Evolutionary conservation across 2,888 invertebrate species (phyloP).

Genomic region (Pelosia muscerda): DNA sequence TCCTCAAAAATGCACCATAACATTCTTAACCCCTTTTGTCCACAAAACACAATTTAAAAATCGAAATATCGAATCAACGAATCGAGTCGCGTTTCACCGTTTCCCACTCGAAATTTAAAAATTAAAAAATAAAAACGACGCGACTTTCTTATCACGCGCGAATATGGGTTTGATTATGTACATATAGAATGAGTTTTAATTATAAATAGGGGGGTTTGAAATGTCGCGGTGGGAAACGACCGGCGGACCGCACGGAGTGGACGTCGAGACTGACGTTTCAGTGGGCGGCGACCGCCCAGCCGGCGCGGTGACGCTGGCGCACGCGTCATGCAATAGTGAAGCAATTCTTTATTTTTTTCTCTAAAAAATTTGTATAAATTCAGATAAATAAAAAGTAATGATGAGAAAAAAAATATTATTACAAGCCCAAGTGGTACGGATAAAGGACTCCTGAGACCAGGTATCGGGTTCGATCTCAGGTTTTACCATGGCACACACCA

Average conservation of each 20-base stretch:
- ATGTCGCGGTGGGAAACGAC: conserved; percentile 72
- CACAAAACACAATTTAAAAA: conserved; percentile 69
- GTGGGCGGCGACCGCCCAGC: conserved; percentile 81
- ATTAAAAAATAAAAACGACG: conserved; percentile 51
- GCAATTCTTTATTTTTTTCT: conserved; percentile 39
- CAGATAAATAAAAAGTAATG: background rate
- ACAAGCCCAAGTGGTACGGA: too few species aligned
- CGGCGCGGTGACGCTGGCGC: conserved; percentile 60
- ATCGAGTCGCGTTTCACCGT: conserved; percentile 67
- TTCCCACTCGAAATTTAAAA: conserved; percentile 63
- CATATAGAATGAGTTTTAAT: conserved; percentile 36
- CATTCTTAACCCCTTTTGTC: conserved; percentile 64
- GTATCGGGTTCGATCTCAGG: too few species aligned
- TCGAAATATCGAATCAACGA: conserved; percentile 62
- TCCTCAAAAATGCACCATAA: conserved; percentile 66
- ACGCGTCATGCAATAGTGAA: conserved; percentile 73
- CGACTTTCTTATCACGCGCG: conserved; percentile 54
- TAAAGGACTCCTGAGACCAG: too few species aligned
- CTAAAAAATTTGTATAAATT: background rate
- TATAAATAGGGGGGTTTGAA: conserved; percentile 52
- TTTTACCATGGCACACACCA: too few species aligned
- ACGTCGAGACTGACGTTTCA: conserved; percentile 84
- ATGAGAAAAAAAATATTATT: too few species aligned
- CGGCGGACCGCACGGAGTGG: conserved; percentile 87
- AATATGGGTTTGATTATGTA: conserved; percentile 49